Evolutionary conservation across 2,113 vertebrate species (phyloP).

Genomic region (Oenanthe melanoleuca): DNA sequence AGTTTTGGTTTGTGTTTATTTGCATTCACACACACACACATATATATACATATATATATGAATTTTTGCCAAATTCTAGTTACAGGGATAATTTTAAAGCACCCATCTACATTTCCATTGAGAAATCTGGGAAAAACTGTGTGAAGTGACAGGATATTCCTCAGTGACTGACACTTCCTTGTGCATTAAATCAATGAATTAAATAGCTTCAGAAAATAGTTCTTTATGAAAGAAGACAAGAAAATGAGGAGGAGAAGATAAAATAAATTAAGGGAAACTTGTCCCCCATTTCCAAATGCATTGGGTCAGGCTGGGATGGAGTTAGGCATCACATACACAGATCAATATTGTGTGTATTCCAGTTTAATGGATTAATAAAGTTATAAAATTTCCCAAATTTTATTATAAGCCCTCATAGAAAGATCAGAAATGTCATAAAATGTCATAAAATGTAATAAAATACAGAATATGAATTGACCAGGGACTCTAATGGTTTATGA

Average conservation of each 20-base stretch:
- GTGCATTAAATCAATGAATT: not conserved
- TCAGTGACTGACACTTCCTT: not conserved
- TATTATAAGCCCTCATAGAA: not conserved
- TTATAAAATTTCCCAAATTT: not conserved
- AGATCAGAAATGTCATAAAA: not conserved
- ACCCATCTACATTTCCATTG: not conserved
- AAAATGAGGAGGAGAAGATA: not conserved
- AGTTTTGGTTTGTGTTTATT: not conserved
- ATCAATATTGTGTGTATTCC: not conserved
- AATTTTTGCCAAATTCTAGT: not conserved
- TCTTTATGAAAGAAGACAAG: not conserved
- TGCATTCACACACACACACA: not conserved
- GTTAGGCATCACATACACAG: not conserved
- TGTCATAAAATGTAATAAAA: not conserved
- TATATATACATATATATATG: too few relatives aligned
- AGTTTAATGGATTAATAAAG: not conserved
- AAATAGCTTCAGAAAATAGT: not conserved
- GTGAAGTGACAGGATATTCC: not conserved
- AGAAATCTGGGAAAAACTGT: not conserved
- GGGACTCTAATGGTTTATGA: not conserved
- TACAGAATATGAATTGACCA: not conserved
- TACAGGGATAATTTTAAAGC: not conserved
- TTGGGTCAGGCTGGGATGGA: not conserved
- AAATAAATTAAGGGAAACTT: not conserved
- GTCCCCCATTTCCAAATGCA: not conserved